Conservation (phyloP, 2,888 invertebrate species). For the Cyclophora albipunctata region DNA sequence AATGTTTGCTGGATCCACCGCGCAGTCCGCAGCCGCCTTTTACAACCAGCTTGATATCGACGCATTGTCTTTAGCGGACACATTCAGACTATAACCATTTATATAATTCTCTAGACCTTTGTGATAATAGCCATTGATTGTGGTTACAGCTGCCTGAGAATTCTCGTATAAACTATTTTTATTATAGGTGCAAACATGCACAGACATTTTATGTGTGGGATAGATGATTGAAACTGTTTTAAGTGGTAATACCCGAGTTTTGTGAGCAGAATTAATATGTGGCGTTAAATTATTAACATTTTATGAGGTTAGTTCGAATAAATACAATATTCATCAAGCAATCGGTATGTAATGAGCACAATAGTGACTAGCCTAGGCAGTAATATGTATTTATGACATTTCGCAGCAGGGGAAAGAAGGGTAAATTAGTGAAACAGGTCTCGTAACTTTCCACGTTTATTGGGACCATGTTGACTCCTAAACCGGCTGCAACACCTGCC, state of each 20-base stretch:
- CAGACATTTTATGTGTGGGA: no score
- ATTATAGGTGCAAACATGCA: no score
- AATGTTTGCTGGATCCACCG: constrained; percentile 23
- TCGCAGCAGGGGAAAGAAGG: constrained; percentile 20
- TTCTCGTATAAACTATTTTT: no score
- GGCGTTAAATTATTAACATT: no score
- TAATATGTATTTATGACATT: constrained; percentile 19
- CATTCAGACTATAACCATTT: neutral
- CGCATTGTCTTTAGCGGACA: constrained; percentile 14
- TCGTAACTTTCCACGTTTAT: constrained; percentile 40
- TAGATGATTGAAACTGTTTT: no score
- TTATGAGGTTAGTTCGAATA: neutral
- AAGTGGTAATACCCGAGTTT: no score
- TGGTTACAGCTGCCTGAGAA: neutral
- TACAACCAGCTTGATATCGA: constrained; percentile 23
- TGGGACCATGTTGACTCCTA: constrained; percentile 35
- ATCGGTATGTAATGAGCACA: constrained; percentile 8
- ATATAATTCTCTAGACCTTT: neutral
- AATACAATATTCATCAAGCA: constrained; percentile 5
- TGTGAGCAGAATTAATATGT: no score
- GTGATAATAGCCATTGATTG: neutral
- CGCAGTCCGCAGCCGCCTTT: constrained; percentile 37
- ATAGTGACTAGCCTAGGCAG: constrained; percentile 14
- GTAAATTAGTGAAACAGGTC: constrained; percentile 43
- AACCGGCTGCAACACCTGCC: constrained; percentile 53